Conservation (phyloP, 2,888 invertebrate genomes). For the Pyrgus malvae region DNA sequence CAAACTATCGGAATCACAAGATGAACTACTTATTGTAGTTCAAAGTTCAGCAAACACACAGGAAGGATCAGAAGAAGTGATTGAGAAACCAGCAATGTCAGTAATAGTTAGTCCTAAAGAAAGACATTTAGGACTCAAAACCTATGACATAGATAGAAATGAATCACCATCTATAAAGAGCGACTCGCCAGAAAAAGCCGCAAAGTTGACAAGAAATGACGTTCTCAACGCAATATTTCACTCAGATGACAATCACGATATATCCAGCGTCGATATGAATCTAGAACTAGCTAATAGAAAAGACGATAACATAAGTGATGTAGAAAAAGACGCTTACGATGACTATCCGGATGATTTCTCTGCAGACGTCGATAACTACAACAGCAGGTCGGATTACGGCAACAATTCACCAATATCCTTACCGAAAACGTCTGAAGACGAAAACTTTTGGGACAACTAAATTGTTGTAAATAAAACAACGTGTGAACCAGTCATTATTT, state of each 20-base stretch:
- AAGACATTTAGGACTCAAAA: background rate
- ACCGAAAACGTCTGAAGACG: conserved; percentile 57
- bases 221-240: conserved; percentile 51
- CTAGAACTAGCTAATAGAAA: conserved; percentile 40
- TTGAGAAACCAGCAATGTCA: conserved; percentile 44
- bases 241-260: conserved; percentile 39
- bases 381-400: conserved; percentile 48
- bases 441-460: conserved; percentile 65
- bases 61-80: conserved; percentile 31
- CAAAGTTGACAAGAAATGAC: conserved; percentile 44
- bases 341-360: conserved; percentile 58
- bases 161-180: conserved; percentile 17
- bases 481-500: conserved; percentile 63
- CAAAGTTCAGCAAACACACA: conserved; percentile 47
- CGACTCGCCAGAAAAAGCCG: conserved; percentile 40
- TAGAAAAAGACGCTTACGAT: conserved; percentile 37
- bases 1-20: conserved; percentile 37
- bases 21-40: conserved; percentile 46
- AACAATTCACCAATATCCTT: conserved; percentile 55
- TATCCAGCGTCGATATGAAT: conserved; percentile 46
- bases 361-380: conserved; percentile 60
- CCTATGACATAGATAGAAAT: background rate
- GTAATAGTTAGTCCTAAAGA: conserved; percentile 55
- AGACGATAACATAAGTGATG: conserved; percentile 40
- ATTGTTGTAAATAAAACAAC: conserved; percentile 30